These are phyloP conservation scores for Dolichoris vasculosae DNA, from an alignment of 1,140 invertebrate species.

Conservation along the genomic window DNA sequence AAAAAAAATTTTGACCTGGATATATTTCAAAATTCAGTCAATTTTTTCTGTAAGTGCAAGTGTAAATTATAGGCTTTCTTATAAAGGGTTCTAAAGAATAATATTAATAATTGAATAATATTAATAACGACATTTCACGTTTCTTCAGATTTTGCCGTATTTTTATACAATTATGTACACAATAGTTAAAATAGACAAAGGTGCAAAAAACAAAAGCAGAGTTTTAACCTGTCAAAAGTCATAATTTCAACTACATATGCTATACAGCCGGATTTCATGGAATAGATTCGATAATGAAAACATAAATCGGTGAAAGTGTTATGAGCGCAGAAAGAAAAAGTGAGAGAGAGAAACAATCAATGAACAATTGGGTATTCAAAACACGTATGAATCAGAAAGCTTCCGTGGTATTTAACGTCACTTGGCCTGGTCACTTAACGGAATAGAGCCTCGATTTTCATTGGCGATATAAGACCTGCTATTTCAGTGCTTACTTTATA, in stretches of 20 bases:
- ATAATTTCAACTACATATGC: background rate
- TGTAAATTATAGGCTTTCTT: too few species aligned
- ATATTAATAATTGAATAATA: too few species aligned
- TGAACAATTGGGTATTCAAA: conserved; percentile 26
- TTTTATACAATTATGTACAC: too few species aligned
- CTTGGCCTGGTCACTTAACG: background rate
- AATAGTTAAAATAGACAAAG: too few species aligned
- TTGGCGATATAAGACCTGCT: background rate
- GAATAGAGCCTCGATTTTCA: conserved; percentile 32
- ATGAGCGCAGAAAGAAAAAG: background rate
- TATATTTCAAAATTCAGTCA: too few species aligned
- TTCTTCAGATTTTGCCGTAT: too few species aligned
- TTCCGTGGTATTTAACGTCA: conserved; percentile 49
- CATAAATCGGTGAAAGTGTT: conserved; percentile 19
- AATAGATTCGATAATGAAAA: background rate
- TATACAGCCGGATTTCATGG: conserved; percentile 19
- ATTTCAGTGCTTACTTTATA: background rate
- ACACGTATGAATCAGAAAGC: conserved; percentile 29
- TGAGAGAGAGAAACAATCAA: conserved; percentile 21
- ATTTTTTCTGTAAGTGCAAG: too few species aligned
- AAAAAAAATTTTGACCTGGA: too few species aligned
- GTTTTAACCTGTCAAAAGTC: background rate
- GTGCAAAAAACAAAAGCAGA: background rate
- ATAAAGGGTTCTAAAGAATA: too few species aligned
- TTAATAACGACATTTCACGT: too few species aligned